Conservation (phyloP, 2,888 invertebrate species). For the Cosmorhoe ocellata region DNA sequence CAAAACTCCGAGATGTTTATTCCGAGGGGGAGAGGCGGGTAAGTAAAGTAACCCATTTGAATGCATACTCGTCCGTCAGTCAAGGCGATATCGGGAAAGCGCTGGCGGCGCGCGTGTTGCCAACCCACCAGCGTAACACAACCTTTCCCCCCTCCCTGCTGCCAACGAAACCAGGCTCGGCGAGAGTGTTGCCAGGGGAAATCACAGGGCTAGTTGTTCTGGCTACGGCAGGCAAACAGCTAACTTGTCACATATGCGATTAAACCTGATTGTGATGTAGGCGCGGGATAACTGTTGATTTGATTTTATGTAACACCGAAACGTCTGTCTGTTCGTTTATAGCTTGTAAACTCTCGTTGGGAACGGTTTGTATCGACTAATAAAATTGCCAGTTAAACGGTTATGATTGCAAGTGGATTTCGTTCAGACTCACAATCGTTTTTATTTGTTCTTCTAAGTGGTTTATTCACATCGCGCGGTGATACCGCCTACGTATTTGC, state of each 20-base stretch:
- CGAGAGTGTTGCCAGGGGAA: slow-evolving; percentile 30
- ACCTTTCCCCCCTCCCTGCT: slow-evolving; percentile 44
- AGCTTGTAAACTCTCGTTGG: slow-evolving; percentile 79
- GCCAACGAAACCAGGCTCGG: slow-evolving; percentile 6
- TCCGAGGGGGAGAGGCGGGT: slow-evolving; percentile 63
- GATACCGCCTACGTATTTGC: slow-evolving; percentile 10
- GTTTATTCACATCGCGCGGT: slow-evolving; percentile 38
- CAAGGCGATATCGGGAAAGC: slow-evolving; percentile 83
- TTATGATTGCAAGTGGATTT: slow-evolving; percentile 70
- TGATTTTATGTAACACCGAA: slow-evolving; percentile 81
- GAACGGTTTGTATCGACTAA: slow-evolving; percentile 73
- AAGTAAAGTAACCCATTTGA: slow-evolving; percentile 88
- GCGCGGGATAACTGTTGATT: slow-evolving; percentile 82
- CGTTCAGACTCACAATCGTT: slow-evolving; percentile 58
- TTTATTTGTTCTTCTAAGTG: slow-evolving; percentile 45
- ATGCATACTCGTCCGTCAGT: slow-evolving; percentile 89
- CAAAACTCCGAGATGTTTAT: slow-evolving; percentile 68
- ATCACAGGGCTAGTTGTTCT: slow-evolving; percentile 40
- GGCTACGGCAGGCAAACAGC: slow-evolving; percentile 67
- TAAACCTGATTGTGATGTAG: slow-evolving; percentile 82
- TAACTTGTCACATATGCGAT: slow-evolving; percentile 81
- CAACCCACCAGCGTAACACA: slow-evolving; percentile 46
- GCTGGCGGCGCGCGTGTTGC: slow-evolving; percentile 65
- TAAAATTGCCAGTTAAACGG: slow-evolving; percentile 61
- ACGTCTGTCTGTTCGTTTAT: slow-evolving; percentile 80